Evolutionary conservation across 2,113 vertebrate species (phyloP).

Genomic region (Protomyctophum bolini): DNA sequence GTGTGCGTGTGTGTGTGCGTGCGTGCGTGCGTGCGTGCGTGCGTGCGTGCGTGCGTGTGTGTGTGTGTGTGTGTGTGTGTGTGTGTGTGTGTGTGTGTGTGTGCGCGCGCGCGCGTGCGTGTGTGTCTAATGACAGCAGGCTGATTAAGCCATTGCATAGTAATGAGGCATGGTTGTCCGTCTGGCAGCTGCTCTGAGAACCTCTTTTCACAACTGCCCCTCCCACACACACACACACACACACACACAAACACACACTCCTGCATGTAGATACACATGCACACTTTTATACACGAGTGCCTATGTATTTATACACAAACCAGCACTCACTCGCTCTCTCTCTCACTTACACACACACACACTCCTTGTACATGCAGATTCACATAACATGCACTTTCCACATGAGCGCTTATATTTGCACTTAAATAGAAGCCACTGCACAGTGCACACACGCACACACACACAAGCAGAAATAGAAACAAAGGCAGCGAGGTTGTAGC

Average conservation of each 20-base stretch:
- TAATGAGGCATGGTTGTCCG: constrained; percentile 78
- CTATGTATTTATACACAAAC: too few relatives aligned
- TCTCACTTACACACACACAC: too few relatives aligned
- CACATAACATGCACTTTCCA: constrained; percentile 50
- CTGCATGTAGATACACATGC: too few relatives aligned
- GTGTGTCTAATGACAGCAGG: constrained; percentile 69
- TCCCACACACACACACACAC: background rate
- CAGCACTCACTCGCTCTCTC: too few relatives aligned
- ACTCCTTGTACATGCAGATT: too few relatives aligned
- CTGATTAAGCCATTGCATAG: constrained; percentile 82
- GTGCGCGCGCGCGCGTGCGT: constrained; percentile 43
- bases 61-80: constrained; percentile 14
- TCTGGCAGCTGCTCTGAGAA: constrained; percentile 77
- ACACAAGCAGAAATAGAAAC: constrained; percentile 1
- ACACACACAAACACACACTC: too few relatives aligned
- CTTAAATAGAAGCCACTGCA: background rate
- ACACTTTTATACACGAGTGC: too few relatives aligned
- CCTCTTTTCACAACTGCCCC: constrained; percentile 69
- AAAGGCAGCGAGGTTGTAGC: too few relatives aligned
- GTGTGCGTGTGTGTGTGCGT: constrained; percentile 5
- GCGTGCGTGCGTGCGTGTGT: constrained; percentile 7
- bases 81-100: constrained; percentile 22
- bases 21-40: background rate
- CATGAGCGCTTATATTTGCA: constrained; percentile 39
- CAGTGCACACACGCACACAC: constrained; percentile 12